Evolutionary conservation across 2,888 invertebrate genomes (phyloP).

Genomic region (Drosophila helvetica): DNA sequence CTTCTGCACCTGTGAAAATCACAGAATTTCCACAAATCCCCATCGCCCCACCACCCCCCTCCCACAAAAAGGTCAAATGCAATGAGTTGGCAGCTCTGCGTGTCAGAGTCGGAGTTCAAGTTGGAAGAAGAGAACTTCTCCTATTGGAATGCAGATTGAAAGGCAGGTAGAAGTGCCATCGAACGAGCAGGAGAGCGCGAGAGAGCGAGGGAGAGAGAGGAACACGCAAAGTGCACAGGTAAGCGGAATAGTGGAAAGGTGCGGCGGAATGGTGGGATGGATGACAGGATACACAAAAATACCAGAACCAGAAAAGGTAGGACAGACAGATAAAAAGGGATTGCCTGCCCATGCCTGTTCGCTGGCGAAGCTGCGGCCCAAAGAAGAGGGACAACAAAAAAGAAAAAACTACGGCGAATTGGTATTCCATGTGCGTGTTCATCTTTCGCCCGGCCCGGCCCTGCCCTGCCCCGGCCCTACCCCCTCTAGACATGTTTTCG

Average conservation of each 20-base stretch:
- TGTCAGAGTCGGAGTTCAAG: not conserved
- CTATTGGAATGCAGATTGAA: conserved; percentile 68
- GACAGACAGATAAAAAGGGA: conserved; percentile 16
- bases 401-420: conserved; percentile 32
- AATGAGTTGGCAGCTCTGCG: conserved; percentile 43
- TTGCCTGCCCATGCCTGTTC: conserved; percentile 9
- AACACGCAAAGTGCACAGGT: conserved; percentile 66
- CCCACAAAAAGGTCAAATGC: conserved; percentile 44
- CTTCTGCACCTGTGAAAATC: not conserved
- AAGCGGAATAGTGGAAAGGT: conserved; percentile 50
- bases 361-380: conserved; percentile 5
- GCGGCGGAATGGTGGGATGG: conserved; percentile 45
- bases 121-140: conserved; percentile 49
- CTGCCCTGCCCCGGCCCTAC: not conserved
- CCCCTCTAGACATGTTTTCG: conserved; percentile 5
- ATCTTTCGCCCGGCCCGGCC: conserved; percentile 3
- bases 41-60: not conserved
- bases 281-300: conserved; percentile 69
- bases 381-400: not conserved
- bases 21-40: no score
- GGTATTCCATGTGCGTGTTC: conserved; percentile 60
- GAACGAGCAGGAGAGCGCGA: not conserved
- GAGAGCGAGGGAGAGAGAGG: not conserved
- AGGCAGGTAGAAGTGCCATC: not conserved
- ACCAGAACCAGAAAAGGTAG: conserved; percentile 31